A percentile compares a stretch with the other conserved stretches of the same genome.
These are phyloP conservation scores for Drosophila mayri DNA, from an alignment of 1,140 invertebrate genomes.

Conservation along the genomic window DNA sequence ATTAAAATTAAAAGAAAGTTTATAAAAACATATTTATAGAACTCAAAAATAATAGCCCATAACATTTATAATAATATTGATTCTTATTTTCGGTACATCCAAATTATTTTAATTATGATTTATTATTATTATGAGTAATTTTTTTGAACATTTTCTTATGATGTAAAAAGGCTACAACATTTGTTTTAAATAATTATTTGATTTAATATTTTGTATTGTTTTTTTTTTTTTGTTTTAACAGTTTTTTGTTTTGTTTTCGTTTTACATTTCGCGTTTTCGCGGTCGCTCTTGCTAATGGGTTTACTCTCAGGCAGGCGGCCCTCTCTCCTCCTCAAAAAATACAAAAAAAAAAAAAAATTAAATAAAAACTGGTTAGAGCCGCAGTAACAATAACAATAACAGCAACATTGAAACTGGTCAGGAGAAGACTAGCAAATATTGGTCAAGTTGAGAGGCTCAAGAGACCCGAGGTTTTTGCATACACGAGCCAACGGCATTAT, in stretches of 20 bases:
- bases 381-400: conserved; percentile 8
- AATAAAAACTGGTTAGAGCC: conserved; percentile 63
- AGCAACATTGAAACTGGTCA: conserved; percentile 52
- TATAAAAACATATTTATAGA: neutral
- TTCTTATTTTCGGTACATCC: too few species aligned
- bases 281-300: conserved; percentile 29
- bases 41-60: too few species aligned
- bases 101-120: too few species aligned
- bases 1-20: neutral
- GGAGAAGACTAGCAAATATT: conserved; percentile 60
- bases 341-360: conserved; percentile 26
- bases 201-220: conserved; percentile 7
- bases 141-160: too few species aligned
- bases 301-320: conserved; percentile 3
- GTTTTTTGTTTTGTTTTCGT: conserved; percentile 62
- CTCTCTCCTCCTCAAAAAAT: conserved; percentile 1
- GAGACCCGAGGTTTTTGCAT: conserved; percentile 54
- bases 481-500: conserved; percentile 38
- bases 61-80: too few species aligned
- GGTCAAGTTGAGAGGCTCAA: conserved; percentile 59
- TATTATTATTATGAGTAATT: too few species aligned
- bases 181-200: neutral
- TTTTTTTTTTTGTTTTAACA: conserved; percentile 10
- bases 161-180: too few species aligned
- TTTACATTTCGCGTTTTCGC: conserved; percentile 53